Conservation (phyloP, 2,888 invertebrate genomes). For the Calliopum simillimum region DNA sequence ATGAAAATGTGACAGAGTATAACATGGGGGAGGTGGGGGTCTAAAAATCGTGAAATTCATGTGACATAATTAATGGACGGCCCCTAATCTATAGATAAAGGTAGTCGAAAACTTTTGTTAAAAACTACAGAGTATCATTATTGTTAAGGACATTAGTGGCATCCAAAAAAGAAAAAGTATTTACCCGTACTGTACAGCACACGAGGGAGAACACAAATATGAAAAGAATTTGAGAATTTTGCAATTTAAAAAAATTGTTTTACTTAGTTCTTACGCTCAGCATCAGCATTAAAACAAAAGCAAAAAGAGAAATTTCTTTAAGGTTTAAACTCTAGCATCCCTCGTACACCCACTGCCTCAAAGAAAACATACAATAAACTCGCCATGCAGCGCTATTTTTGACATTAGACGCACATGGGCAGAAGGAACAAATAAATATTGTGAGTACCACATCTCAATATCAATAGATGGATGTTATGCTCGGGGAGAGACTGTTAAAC, state of each 20-base stretch:
- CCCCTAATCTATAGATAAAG: too few species aligned
- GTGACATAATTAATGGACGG: too few species aligned
- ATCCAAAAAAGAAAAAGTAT: neutral
- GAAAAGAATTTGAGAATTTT: neutral
- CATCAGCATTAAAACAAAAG: conserved; percentile 50
- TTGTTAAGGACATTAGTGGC: too few species aligned
- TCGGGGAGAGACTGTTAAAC: too few species aligned
- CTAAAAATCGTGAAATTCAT: too few species aligned
- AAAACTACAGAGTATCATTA: too few species aligned
- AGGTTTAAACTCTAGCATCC: conserved; percentile 1
- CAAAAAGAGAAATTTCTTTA: conserved; percentile 22
- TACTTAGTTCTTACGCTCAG: neutral
- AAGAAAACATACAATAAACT: neutral
- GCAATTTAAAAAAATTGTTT: too few species aligned
- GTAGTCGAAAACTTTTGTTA: too few species aligned
- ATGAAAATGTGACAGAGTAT: too few species aligned
- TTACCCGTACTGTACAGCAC: conserved; percentile 13
- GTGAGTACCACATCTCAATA: too few species aligned
- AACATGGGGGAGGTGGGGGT: too few species aligned
- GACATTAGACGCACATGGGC: conserved; percentile 39
- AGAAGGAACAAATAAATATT: conserved; percentile 10
- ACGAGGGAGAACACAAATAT: neutral
- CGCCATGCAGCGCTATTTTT: conserved; percentile 26
- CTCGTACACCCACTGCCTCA: neutral
- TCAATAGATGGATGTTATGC: too few species aligned